Base-by-base conservation (phyloP, 2,113 vertebrate genomes). In the Charadrius vociferus region DNA sequence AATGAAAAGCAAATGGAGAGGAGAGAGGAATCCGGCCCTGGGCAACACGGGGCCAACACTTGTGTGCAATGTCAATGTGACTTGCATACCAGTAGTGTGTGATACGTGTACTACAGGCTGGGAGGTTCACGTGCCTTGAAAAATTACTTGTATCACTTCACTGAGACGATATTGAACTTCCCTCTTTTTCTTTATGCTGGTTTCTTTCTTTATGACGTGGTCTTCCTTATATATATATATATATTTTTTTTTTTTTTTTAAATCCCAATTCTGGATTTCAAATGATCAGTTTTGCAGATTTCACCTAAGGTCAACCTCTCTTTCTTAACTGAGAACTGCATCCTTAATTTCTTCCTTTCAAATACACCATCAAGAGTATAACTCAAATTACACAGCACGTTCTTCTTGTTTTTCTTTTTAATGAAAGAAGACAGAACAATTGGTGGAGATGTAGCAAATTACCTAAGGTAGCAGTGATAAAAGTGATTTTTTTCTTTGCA, bases 1-100 rank as follows among this genome's bases (percentile, higher is more conserved):
- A 98, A 98, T 98, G 99, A 98, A 98, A 98, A 98, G 98, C 98
- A 97, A 98, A 98, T 98, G 98, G 99, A 99, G 98, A 99, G 99
- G 98, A 88, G 53, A 43, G 84, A 82, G 62, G 78, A 27, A 95
- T 75, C 61, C 9, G 68, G 81, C 77, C 90, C 86, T 21, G n/a
- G 55, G 50, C 21, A 34, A 10, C 30, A 8, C 58, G 71, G 32
- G 39, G 22, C 29, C n/a, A 66, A 21, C 19, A 4, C 9, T 20
- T n/a, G 15, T 56, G 47, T 79, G 56, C 36, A 26, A 1, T 23
- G 14, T 50, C 41, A 36, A 1, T 0, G 1, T 43, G 27, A 53
- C 24, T 29, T 79, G 70, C 9, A 1, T n/a, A 32, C 32, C 23
- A n/a, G 30, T 32, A 3, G 4, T 7, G 7, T 39, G 49, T 34